Evolutionary conservation across 2,888 invertebrate genomes (phyloP).

Genomic region (Xylophagus ater): DNA sequence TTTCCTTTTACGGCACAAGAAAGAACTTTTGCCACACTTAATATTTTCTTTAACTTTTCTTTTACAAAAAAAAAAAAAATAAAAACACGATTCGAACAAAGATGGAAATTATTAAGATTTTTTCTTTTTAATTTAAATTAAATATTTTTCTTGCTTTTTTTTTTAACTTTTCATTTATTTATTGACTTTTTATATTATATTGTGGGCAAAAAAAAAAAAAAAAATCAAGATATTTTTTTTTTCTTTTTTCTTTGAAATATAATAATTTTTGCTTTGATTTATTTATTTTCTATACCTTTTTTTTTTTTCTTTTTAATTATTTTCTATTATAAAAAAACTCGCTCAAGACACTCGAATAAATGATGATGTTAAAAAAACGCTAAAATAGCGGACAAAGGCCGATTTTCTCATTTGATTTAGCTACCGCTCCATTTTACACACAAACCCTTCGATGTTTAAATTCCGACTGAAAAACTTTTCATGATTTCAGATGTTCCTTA

Average conservation of each 20-base stretch:
- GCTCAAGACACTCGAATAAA: constrained; percentile 23
- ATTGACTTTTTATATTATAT: constrained; percentile 3
- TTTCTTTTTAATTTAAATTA: no score
- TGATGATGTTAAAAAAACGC: constrained; percentile 48
- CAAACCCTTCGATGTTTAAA: constrained; percentile 34
- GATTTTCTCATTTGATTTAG: constrained; percentile 35
- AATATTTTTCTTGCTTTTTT: no score
- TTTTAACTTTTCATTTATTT: no score
- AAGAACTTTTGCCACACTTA: no score
- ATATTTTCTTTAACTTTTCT: no score
- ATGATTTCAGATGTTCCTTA: no score
- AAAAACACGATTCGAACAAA: no score
- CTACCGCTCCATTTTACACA: constrained; percentile 39
- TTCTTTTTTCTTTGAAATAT: no score
- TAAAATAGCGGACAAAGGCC: constrained; percentile 46
- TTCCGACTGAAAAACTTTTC: constrained; percentile 31
- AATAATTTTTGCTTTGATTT: constrained; percentile 6
- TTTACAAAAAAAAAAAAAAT: no score
- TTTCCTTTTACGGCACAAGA: no score
- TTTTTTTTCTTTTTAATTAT: not conserved
- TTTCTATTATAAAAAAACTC: constrained; percentile 15
- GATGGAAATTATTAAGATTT: no score
- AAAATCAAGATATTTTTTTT: constrained; percentile 1
- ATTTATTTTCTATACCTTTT: constrained; percentile 8
- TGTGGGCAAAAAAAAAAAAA: constrained; percentile 9